These are phyloP conservation scores for Polypterus senegalus DNA, from an alignment of 2,113 vertebrate genomes.

Conservation along the genomic window DNA sequence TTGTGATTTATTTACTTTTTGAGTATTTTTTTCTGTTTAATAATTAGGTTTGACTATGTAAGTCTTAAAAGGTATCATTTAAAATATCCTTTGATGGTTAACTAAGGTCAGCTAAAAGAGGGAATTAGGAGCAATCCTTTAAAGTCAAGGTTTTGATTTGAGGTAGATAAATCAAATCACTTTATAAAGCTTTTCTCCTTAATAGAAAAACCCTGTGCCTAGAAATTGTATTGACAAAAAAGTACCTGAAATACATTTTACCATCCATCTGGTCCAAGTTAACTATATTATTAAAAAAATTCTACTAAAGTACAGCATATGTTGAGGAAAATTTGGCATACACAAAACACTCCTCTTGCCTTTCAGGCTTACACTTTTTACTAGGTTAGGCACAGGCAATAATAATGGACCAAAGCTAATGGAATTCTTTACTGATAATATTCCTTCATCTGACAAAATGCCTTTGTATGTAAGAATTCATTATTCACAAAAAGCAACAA, in stretches of 20 bases:
- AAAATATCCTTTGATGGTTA: too few relatives aligned
- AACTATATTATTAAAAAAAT: slow-evolving; percentile 65
- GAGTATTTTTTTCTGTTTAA: background rate
- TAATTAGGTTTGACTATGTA: background rate
- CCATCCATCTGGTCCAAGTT: slow-evolving; percentile 65
- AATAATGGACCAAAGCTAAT: slow-evolving; percentile 28
- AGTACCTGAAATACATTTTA: slow-evolving; percentile 30
- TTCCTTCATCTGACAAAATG: slow-evolving; percentile 42
- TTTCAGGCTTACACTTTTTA: slow-evolving; percentile 71
- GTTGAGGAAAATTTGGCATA: slow-evolving; percentile 61
- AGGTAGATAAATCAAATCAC: background rate
- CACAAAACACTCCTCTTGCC: slow-evolving; percentile 36
- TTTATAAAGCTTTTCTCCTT: background rate
- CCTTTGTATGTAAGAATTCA: too few relatives aligned
- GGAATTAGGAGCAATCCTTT: background rate
- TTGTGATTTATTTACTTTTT: background rate
- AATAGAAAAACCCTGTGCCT: background rate
- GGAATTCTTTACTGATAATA: slow-evolving; percentile 17
- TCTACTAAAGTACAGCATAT: slow-evolving; percentile 54
- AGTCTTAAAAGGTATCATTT: too few relatives aligned
- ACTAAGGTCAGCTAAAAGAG: background rate
- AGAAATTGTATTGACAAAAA: slow-evolving; percentile 23
- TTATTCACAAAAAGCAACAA: too few relatives aligned
- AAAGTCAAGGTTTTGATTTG: background rate
- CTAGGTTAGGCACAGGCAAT: slow-evolving; percentile 45